Base-by-base conservation (phyloP, 1,140 invertebrate genomes). In the Mizuhopecten yessoensis region DNA sequence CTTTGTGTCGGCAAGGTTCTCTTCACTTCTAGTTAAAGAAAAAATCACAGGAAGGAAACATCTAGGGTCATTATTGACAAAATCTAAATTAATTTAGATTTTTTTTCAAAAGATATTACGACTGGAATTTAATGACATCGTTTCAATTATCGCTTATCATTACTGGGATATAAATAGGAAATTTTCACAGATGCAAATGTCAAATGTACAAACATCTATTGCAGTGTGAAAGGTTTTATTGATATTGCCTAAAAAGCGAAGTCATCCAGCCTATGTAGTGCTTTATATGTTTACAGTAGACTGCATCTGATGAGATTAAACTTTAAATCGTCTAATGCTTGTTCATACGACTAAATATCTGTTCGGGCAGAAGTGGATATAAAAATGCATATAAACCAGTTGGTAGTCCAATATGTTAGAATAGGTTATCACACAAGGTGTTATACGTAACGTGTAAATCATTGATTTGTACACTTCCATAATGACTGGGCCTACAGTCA, bases 21-120 rank as follows among this genome's bases (percentile, higher is more conserved):
- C n/a, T 1, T 29, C 57, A n/a, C 57, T 9, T 75, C 57, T 75
- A 3, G 57, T n/a, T 75, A 75, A 75, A 75, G 57, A n/a, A 75
- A 75, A 75, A 75, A 29, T 17, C 57, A 75, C 57, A 75, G 57
- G 57, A 75, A 75, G 57, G 57, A 75, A 75, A 75, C 57, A 29
- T n/a, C 23, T 1, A 29, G 57, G 57, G 57, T 29, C 5, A 29
- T 75, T 75, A 75, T 75, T 75, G 57, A 75, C 57, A 75, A 75
- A 75, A 29, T 29, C 11, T n/a, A 75, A n/a, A 75, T 75, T 75
- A 75, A 75, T 29, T 75, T 75, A 75, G 23, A 75, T 75, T n/a
- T 13, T 11, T n/a, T 29, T 75, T 75, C 57, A 75, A 29, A 75
- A 75, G 57, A 75, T 75, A 75, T 29, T 29, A 75, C 23, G 23